Conservation (phyloP, 2,113 vertebrate genomes). For the Leucosticte australis region DNA sequence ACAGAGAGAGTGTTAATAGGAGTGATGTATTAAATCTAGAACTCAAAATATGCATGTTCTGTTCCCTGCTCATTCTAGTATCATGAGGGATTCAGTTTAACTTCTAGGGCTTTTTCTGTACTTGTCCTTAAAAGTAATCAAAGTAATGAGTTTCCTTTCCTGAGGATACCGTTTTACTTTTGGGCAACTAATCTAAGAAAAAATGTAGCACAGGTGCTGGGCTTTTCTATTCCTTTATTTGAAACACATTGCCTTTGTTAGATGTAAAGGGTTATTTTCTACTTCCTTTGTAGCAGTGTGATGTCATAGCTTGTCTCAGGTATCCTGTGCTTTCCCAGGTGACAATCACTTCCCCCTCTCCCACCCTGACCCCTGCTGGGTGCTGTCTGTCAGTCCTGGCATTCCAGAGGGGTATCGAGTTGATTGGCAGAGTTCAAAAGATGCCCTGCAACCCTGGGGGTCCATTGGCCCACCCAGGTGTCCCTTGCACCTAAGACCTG, state of each 20-base stretch:
- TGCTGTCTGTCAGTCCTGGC: too few relatives aligned
- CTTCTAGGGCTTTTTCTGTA: background rate
- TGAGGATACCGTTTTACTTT: background rate
- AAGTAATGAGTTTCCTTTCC: background rate
- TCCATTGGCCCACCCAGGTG: too few relatives aligned
- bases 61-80: background rate
- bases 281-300: background rate
- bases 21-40: background rate
- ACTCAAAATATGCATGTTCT: background rate
- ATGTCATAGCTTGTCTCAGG: too few relatives aligned
- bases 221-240: background rate
- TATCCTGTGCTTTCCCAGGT: too few relatives aligned
- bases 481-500: too few relatives aligned
- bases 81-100: background rate
- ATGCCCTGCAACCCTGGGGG: too few relatives aligned
- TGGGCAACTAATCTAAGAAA: background rate
- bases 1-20: background rate
- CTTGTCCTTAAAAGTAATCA: background rate
- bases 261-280: background rate
- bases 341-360: too few relatives aligned
- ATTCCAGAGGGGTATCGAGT: too few relatives aligned
- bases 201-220: background rate
- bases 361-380: too few relatives aligned
- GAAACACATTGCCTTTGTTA: background rate
- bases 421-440: too few relatives aligned